Base-by-base conservation (phyloP, 2,113 vertebrate species). In the Hyperoodon ampullatus region DNA sequence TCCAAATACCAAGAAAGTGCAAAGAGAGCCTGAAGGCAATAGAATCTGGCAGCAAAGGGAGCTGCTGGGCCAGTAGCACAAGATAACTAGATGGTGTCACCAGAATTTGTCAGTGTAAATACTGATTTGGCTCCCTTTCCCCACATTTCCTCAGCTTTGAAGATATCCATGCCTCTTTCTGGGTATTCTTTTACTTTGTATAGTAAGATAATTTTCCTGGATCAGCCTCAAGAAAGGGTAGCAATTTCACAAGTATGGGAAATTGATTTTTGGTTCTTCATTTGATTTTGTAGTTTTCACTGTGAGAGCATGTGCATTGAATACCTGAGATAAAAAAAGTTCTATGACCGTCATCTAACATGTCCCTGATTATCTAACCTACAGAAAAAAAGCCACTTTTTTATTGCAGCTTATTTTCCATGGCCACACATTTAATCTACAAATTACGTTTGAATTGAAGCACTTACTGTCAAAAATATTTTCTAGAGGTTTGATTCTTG, bases 231-330 rank as follows among this genome's bases (percentile, higher is more conserved):
- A 84, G 89, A 81, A 95, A 82, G 53, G 35, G 47, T 35, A 85
- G 28, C 15, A 47, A 28, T 97, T 96, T 94, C 78, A 93, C 18
- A 13, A 93, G n/a, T 90, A 42, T 83, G 42, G 30, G 86, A 93
- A 93, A 93, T 78, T 86, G 47, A 71, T 61, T 94, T 75, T 71
- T 65, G 5, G 35, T 61, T 93, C 90, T 81, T 77, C 23, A 93
- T 61, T 90, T 42, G 44, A 88, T 88, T 94, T 96, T 92, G 47
- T 71, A 55, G 26, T 87, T 85, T 84, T 94, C n/a, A 19, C 21
- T 68, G 14, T 80, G 39, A 88, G 58, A 78, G 28, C 12, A 58
- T 61, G 3, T 95, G 39, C 19, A 70, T 28, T 2, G 2, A 90
- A 87, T 50, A 86, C 68, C 33, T 44, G 33, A 89, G 63, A 63